Conservation (phyloP, 23 tunicate species). For the Diplosoma virens region DNA sequence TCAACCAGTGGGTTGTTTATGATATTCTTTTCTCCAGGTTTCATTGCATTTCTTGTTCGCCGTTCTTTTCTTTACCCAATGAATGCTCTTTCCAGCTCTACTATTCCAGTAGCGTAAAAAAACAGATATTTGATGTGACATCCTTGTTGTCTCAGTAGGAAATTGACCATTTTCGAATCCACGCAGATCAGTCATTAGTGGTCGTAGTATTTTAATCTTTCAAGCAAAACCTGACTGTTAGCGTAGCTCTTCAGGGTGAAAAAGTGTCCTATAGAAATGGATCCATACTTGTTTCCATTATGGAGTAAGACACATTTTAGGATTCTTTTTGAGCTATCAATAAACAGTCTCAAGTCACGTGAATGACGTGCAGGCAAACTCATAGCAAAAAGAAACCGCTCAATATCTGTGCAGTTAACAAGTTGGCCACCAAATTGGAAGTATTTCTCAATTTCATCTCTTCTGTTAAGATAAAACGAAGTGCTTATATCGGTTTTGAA, state of each 20-base stretch:
- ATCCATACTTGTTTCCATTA: too few species aligned
- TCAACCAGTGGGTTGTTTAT: constrained; percentile 18
- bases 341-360: too few species aligned
- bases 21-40: constrained; percentile 3
- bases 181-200: constrained; percentile 7
- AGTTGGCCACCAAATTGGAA: too few species aligned
- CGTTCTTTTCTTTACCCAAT: too few species aligned
- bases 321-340: too few species aligned
- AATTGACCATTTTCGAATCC: constrained; percentile 7
- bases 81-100: background rate
- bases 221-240: background rate
- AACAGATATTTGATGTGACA: background rate
- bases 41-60: background rate
- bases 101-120: constrained; percentile 6
- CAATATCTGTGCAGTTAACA: too few species aligned
- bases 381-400: too few species aligned
- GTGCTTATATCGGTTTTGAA: background rate
- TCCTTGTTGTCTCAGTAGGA: too few species aligned
- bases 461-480: background rate
- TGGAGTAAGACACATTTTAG: constrained; percentile 24
- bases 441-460: background rate
- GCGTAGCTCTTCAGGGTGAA: too few species aligned
- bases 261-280: too few species aligned
- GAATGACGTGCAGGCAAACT: too few species aligned
- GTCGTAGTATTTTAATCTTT: too few species aligned